Evolutionary conservation across 2,888 invertebrate genomes (phyloP).

Genomic region (Epinotia brunnichana): DNA sequence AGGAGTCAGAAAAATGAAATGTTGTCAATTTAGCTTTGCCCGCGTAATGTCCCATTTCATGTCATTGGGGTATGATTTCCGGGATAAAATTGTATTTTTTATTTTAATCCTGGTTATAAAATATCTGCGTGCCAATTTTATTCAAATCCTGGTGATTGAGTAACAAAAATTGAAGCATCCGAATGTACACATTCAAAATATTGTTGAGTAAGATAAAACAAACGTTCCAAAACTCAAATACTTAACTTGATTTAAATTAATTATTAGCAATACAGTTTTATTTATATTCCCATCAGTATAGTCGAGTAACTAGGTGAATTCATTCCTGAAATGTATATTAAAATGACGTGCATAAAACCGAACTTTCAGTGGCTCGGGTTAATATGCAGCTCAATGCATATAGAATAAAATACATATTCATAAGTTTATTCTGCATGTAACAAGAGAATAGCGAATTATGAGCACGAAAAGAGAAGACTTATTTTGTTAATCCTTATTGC

Average conservation of each 20-base stretch:
- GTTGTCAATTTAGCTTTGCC: no score
- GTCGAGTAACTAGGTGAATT: background rate
- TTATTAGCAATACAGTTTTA: background rate
- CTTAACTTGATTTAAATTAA: background rate
- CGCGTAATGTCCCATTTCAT: no score
- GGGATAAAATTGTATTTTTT: no score
- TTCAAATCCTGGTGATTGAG: no score
- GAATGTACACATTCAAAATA: no score
- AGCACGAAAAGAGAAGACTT: no score
- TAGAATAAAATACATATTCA: constrained; percentile 41
- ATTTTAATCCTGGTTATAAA: no score
- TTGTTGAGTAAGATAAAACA: background rate
- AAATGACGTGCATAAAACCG: background rate
- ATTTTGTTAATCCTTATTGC: no score
- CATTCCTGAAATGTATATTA: background rate
- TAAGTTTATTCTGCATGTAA: constrained; percentile 24
- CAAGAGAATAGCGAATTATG: constrained; percentile 7
- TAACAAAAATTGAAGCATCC: no score
- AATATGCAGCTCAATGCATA: constrained; percentile 39
- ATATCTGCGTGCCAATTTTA: no score
- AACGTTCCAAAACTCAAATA: background rate
- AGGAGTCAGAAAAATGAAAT: no score
- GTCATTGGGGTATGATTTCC: no score
- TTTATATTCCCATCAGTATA: background rate
- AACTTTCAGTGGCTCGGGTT: constrained; percentile 14